Base-by-base conservation (phyloP, 2,888 invertebrate species). In the Apodemia zela region DNA sequence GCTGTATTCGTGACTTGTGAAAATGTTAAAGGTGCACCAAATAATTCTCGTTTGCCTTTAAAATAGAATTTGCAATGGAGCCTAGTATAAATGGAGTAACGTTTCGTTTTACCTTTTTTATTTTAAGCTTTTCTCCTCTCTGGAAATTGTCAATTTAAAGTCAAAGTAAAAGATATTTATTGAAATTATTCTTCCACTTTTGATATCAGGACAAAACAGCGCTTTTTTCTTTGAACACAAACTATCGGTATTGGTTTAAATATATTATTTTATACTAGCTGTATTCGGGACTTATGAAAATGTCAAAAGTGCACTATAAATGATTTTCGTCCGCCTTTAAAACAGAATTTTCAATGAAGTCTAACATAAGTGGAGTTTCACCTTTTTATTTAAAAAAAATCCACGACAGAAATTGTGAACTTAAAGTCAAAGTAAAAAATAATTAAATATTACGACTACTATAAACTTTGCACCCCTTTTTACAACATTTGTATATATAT, bases 1-100 rank as follows among this genome's bases (percentile, higher is more conserved):
- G 18, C 21, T 21, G 21, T 51, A 10, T 51, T 51, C 18, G 51
- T 51, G 51, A 51, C 13, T 54, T 25, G 54, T 51, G 49, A 18
- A 38, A 51, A 51, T 51, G 49, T 51, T 21, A 51, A 18, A 51
- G 21, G 49, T 51, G 49, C 49, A 51, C 49, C 8, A 51, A 17
- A 51, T 51, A 51, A 51, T 51, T 51, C 11, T 18, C 10, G 18
- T 18, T 21, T 8, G 7, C 7, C 17, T 47, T 51, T 18, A 17
- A 51, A 51, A 49, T 49, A 18, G 49, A 49, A 49, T 51, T 51
- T 51, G 21, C 18, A 18, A 51, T 51, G 18, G 11, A 51, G 18
- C 25, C 51, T 54, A 54, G 25, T 25, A 25, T 25, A 15, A 25
- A 15, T 21, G 13, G 10, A 51, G 51, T 1, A 0, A 51, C 51